Evolutionary conservation across 2,113 vertebrate genomes (phyloP).

Genomic region (Brachypodius melanocephalos): DNA sequence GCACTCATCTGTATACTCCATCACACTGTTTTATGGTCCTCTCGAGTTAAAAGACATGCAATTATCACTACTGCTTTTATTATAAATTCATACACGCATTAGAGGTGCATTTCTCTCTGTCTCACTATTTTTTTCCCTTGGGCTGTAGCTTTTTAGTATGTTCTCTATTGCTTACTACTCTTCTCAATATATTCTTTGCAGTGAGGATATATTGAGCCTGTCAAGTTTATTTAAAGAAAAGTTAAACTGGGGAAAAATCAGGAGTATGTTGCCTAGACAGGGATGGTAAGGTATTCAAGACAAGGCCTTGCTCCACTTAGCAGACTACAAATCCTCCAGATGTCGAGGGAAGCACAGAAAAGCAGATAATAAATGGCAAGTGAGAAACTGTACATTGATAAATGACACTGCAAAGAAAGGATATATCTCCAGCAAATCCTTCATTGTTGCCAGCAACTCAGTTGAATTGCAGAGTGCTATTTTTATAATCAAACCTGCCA

Average conservation of each 20-base stretch:
- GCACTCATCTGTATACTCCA: not conserved
- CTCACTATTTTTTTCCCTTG: not conserved
- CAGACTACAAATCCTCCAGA: slow-evolving; percentile 65
- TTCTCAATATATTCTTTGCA: slow-evolving; percentile 24
- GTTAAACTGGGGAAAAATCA: slow-evolving; percentile 49
- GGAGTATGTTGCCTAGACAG: not conserved
- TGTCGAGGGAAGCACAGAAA: slow-evolving; percentile 59
- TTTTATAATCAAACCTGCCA: slow-evolving; percentile 62
- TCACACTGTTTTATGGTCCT: slow-evolving; percentile 37
- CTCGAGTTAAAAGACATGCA: slow-evolving; percentile 24
- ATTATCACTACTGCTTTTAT: slow-evolving; percentile 47
- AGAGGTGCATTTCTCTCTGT: not conserved
- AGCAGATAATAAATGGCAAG: slow-evolving; percentile 65
- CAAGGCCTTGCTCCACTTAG: slow-evolving; percentile 58
- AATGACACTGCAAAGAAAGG: slow-evolving; percentile 51
- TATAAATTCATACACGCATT: not conserved
- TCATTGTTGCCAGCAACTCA: slow-evolving; percentile 40
- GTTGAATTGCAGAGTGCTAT: slow-evolving; percentile 56
- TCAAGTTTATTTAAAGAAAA: slow-evolving; percentile 71
- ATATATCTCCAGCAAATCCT: slow-evolving; percentile 51
- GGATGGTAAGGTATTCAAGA: slow-evolving; percentile 54
- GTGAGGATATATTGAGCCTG: slow-evolving; percentile 54
- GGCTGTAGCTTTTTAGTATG: slow-evolving; percentile 7
- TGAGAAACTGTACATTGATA: slow-evolving; percentile 59
- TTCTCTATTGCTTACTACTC: slow-evolving; percentile 8